Percentiles rank a stretch among this genome's conserved stretches.
Conservation (phyloP, 2,113 vertebrate species). For the Eonycteris spelaea region DNA sequence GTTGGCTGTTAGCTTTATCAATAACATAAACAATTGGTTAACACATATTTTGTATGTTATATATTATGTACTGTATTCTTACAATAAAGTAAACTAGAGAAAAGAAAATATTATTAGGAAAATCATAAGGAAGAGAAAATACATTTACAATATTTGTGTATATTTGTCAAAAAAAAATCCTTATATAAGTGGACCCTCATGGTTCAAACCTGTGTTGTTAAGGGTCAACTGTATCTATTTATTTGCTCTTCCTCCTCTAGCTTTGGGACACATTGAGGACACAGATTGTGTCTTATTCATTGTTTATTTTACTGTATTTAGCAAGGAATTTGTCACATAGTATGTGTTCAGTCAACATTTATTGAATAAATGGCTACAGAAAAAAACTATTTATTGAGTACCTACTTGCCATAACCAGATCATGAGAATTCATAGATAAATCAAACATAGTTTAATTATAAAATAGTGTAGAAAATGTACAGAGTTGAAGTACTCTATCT, state of each 20-base stretch:
- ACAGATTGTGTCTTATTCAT: neutral
- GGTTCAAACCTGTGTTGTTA: neutral
- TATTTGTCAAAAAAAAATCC: neutral
- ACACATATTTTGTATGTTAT: neutral
- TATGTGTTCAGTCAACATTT: neutral
- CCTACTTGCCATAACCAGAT: neutral
- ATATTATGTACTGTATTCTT: neutral
- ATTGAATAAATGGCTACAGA: neutral
- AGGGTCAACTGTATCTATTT: neutral
- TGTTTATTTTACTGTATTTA: conserved; percentile 24
- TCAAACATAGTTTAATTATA: neutral
- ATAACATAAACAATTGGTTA: neutral
- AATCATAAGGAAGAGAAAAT: neutral
- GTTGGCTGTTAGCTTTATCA: neutral
- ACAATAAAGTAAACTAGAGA: neutral
- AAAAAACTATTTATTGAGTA: neutral
- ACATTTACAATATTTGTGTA: neutral
- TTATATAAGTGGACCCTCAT: neutral
- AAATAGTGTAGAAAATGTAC: neutral
- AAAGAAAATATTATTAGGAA: neutral
- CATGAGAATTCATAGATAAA: neutral
- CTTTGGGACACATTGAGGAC: neutral
- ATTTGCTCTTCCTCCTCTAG: neutral
- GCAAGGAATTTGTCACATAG: neutral
- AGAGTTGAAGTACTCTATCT: neutral